Evolutionary conservation across 2,888 invertebrate genomes (phyloP), one percentile per base, ranked within the genome.

Genomic region (Ethmia dodecea): DNA sequence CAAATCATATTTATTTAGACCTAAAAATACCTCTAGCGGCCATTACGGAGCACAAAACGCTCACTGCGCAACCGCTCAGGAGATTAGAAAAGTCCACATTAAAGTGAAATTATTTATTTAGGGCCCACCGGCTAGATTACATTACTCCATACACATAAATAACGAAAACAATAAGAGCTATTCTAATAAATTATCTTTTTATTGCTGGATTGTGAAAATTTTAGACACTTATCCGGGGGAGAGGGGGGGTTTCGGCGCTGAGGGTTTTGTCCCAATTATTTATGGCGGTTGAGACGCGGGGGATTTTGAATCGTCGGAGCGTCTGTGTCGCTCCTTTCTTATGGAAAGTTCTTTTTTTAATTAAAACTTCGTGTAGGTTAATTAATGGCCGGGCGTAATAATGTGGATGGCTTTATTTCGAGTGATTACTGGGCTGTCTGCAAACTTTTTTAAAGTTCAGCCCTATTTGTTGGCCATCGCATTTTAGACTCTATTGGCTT

Each of bases 111-210:
- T 84, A 86, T 86, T 86, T 86, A 86, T 86, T 84, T 83, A 84
- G 84, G 84, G 65, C 77, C 73, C 74, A 57, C 70, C 74, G 65
- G 76, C 84, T 84, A 86, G 86, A 84, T 84, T 86, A 86, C 80
- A 84, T 84, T 84, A 84, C 84, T 83, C 79, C 84, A 84, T 84
- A 84, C 79, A 83, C 84, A 86, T 86, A 84, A 84, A 84, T 86
- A 86, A 84, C 75, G 74, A 83, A 86, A 84, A 84, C 84, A 86
- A 84, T 86, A 86, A 86, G 81, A 83, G 84, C 80, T 81, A 84
- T 86, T 83, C 79, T 84, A 81, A 84, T 84, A 86, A 86, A 86
- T 86, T 86, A 86, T 84, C 84, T 86, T 86, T 86, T 86, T 86
- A 86, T 84, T 86, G 81, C 86, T 75, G 84, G 84, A 84, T 86